Evolutionary conservation across 2,113 vertebrate species (phyloP).

Genomic region (Asarcornis scutulata): DNA sequence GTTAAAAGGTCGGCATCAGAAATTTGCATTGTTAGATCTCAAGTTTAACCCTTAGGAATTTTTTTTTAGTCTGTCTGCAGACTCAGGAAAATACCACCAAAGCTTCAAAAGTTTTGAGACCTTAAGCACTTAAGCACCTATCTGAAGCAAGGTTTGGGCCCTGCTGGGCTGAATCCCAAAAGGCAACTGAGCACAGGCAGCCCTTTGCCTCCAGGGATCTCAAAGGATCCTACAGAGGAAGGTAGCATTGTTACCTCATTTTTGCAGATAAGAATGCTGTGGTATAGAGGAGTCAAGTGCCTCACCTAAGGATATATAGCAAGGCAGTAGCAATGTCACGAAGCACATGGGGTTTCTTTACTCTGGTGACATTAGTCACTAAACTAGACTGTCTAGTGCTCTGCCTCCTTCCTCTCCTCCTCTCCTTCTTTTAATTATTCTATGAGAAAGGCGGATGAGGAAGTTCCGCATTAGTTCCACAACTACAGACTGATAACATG

Average conservation of each 20-base stretch:
- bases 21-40: background rate
- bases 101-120: background rate
- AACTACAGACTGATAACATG: background rate
- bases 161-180: background rate
- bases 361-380: background rate
- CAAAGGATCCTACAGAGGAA: background rate
- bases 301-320: background rate
- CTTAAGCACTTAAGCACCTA: background rate
- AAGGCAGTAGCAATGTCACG: background rate
- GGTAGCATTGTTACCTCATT: background rate
- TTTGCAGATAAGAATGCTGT: background rate
- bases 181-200: background rate
- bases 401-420: background rate
- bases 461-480: background rate
- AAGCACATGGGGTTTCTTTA: background rate
- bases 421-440: background rate
- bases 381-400: background rate
- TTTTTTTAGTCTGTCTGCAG: constrained; percentile 11
- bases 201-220: background rate
- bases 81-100: background rate
- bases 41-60: background rate
- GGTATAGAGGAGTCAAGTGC: background rate
- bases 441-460: background rate
- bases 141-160: background rate
- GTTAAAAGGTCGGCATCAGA: background rate